Conservation (phyloP, 53 echinoderm and acorn worm genomes). For the Stichopus horrens region DNA sequence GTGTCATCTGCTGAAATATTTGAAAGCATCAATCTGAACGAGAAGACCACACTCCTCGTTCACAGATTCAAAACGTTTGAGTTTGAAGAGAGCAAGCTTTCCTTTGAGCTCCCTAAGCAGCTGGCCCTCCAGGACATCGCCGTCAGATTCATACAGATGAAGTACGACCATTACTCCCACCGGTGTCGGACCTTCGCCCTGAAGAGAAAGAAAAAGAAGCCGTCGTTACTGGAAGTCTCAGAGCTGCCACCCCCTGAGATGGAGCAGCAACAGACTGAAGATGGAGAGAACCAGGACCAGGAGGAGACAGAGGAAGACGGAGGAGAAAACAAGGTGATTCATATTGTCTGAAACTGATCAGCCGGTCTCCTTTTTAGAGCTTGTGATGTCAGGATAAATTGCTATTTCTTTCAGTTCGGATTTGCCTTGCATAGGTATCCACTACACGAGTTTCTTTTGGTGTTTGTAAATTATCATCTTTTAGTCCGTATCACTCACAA, state of each 20-base stretch:
- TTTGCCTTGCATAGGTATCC: too few relatives aligned
- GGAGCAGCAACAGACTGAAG: not conserved
- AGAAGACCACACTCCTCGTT: not conserved
- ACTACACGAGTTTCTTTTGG: too few relatives aligned
- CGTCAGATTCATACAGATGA: conserved; percentile 70
- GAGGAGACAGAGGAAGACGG: conserved; percentile 33
- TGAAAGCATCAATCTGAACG: too few relatives aligned
- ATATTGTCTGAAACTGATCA: not conserved
- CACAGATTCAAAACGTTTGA: conserved; percentile 83
- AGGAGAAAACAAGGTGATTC: conserved; percentile 21
- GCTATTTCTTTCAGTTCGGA: too few relatives aligned
- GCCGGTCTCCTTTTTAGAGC: too few relatives aligned
- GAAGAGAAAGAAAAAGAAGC: conserved; percentile 68
- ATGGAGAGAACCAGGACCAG: conserved; percentile 57
- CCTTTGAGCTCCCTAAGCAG: conserved; percentile 94
- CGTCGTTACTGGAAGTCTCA: conserved; percentile 29
- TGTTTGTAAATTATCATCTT: too few relatives aligned
- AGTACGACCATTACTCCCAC: conserved; percentile 89
- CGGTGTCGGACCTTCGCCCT: conserved; percentile 76
- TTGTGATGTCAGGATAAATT: too few relatives aligned
- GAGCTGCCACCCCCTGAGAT: conserved; percentile 18
- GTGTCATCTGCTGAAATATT: too few relatives aligned
- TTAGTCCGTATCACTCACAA: too few relatives aligned
- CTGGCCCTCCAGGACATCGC: conserved; percentile 88
- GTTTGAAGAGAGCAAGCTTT: conserved; percentile 74